These are phyloP conservation scores for Anoplophora glabripennis DNA, from an alignment of 1,140 invertebrate genomes.

Conservation along the genomic window DNA sequence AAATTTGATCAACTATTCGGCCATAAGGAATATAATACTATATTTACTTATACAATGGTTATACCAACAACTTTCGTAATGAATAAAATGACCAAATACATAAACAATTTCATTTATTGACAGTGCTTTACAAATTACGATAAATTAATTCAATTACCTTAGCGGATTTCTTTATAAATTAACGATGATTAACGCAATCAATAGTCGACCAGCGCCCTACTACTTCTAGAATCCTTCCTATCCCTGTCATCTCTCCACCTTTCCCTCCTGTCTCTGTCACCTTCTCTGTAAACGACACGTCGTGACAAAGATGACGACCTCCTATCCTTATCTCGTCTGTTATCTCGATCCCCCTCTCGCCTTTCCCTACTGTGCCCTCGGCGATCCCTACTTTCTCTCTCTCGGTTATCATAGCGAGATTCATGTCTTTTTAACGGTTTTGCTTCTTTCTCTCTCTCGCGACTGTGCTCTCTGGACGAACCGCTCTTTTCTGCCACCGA, in stretches of 20 bases:
- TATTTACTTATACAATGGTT: too few species aligned
- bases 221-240: conserved; percentile 22
- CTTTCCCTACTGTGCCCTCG: conserved; percentile 18
- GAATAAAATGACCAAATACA: too few species aligned
- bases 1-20: too few species aligned
- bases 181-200: not conserved
- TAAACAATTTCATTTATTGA: too few species aligned
- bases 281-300: conserved; percentile 22
- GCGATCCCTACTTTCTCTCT: conserved; percentile 17
- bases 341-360: conserved; percentile 19
- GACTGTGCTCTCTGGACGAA: conserved; percentile 25
- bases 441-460: not conserved
- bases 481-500: conserved; percentile 24
- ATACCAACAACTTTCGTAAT: too few species aligned
- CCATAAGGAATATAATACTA: too few species aligned
- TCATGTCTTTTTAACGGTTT: not conserved
- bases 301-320: not conserved
- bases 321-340: conserved; percentile 25
- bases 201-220: conserved; percentile 12
- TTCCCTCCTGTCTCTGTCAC: conserved; percentile 23
- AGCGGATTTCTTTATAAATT: too few species aligned
- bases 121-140: too few species aligned
- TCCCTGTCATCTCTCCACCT: conserved; percentile 25
- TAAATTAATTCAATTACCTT: too few species aligned
- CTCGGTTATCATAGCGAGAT: conserved; percentile 1